phyloP scores from a whole-genome alignment of 2,113 vertebrate species.

The Thoracochromis brauschi region DNA sequence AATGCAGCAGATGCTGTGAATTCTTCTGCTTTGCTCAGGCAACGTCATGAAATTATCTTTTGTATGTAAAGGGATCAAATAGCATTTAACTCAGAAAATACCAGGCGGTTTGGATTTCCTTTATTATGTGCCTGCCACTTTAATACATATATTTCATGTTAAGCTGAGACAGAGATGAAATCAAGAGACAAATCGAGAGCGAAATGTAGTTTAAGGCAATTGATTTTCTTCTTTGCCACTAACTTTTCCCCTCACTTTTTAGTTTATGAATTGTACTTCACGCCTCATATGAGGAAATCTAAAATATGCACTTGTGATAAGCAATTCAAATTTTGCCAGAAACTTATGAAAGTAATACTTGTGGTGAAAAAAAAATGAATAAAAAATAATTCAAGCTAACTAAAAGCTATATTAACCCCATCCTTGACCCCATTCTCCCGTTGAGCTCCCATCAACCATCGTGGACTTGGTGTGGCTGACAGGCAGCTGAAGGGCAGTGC shows the following conservation, averaged over 20 bases:
- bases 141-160: neutral
- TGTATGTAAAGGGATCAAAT: neutral
- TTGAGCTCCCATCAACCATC: neutral
- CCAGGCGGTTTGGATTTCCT: neutral
- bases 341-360: neutral
- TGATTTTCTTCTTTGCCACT: neutral
- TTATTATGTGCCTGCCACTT: neutral
- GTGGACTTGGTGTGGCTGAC: constrained; percentile 28
- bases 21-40: neutral
- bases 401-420: neutral
- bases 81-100: neutral
- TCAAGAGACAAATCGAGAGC: neutral
- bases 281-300: neutral
- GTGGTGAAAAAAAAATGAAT: neutral
- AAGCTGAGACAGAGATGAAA: neutral
- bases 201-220: neutral
- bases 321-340: neutral
- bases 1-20: neutral
- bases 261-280: neutral
- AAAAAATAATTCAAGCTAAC: neutral
- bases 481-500: constrained; percentile 51
- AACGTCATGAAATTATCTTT: neutral
- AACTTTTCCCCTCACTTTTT: neutral
- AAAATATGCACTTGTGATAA: neutral
- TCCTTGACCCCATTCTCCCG: neutral